phyloP scores from a whole-genome alignment of 2,113 vertebrate genomes.

The Parus major region DNA sequence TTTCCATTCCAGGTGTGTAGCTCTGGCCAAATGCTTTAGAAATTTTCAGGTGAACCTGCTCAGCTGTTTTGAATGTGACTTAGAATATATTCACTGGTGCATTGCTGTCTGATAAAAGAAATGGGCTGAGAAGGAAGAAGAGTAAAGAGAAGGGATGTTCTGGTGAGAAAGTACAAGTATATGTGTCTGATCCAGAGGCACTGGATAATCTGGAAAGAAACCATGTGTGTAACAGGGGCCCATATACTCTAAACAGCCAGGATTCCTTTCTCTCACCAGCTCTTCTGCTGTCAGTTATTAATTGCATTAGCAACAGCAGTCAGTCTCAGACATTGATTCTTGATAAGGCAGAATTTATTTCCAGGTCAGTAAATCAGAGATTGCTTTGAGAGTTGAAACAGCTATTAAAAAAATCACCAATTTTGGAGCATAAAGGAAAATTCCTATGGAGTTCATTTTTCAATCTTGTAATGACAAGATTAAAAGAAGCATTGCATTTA shows the following conservation, averaged over 20 bases:
- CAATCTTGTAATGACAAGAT: not conserved
- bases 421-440: not conserved
- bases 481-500: not conserved
- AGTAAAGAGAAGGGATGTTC: not conserved
- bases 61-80: not conserved
- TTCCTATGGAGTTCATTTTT: not conserved
- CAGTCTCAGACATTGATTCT: not conserved
- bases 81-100: not conserved
- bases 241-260: not conserved
- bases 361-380: not conserved
- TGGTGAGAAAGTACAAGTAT: not conserved
- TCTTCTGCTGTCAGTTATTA: not conserved
- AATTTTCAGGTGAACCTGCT: not conserved
- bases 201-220: not conserved
- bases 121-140: not conserved
- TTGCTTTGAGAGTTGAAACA: not conserved
- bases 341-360: not conserved
- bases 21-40: not conserved
- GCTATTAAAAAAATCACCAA: not conserved
- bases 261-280: not conserved
- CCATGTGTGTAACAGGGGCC: accelerated
- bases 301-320: not conserved
- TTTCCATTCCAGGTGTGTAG: not conserved
- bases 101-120: not conserved
- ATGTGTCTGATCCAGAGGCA: not conserved